Conservation (phyloP, 2,888 invertebrate species). For the Stenotaenia linearis region DNA sequence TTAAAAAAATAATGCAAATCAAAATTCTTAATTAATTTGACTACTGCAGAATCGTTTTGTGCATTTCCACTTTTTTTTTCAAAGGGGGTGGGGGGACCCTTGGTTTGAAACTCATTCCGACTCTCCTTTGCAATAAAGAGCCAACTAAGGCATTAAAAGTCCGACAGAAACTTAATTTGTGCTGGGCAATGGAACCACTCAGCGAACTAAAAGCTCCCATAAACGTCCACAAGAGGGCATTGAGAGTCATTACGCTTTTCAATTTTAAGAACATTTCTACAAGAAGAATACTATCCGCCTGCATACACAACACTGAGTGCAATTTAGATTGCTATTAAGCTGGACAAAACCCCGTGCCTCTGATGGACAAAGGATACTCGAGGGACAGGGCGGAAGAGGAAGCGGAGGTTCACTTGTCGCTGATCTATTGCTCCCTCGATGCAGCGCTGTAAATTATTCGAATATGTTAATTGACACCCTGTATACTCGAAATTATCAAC, state of each 20-base stretch:
- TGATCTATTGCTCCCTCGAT: background rate
- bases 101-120: background rate
- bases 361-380: slow-evolving; percentile 24
- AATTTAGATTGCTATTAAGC: slow-evolving; percentile 19
- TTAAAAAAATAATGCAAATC: background rate
- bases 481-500: background rate
- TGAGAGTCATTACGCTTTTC: slow-evolving; percentile 26
- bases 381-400: slow-evolving; percentile 23
- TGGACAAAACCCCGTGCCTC: slow-evolving; percentile 16
- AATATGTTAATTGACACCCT: slow-evolving; percentile 4
- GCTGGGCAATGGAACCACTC: slow-evolving; percentile 26
- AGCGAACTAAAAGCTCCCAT: slow-evolving; percentile 26
- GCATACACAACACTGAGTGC: slow-evolving; percentile 21
- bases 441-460: slow-evolving; percentile 1
- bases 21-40: background rate
- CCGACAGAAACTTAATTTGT: slow-evolving; percentile 26
- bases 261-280: slow-evolving; percentile 24
- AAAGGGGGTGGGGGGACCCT: no score
- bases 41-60: background rate
- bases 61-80: background rate
- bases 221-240: slow-evolving; percentile 26
- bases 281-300: slow-evolving; percentile 26
- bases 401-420: slow-evolving; percentile 3
- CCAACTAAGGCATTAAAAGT: slow-evolving; percentile 26
- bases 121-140: slow-evolving; percentile 15